phyloP scores from a whole-genome alignment of 1,140 invertebrate genomes.

The Sarcophaga peregrina region DNA sequence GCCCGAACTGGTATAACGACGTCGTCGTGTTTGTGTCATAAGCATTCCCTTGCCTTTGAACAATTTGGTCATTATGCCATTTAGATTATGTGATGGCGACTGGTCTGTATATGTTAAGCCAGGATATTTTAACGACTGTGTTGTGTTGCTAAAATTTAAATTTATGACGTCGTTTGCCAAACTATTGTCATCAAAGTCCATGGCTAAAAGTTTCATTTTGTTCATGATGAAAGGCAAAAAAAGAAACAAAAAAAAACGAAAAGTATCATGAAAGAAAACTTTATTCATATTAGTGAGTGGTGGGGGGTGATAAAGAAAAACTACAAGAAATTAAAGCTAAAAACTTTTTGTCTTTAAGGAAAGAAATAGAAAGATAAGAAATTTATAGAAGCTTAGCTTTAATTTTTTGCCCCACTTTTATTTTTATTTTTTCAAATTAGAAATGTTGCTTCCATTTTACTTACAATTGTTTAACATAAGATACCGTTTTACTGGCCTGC shows the following conservation, averaged over 20 bases:
- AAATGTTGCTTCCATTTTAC: not conserved
- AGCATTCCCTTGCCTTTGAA: constrained; percentile 48
- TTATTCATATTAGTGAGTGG: not conserved
- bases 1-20: constrained; percentile 43
- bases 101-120: not conserved
- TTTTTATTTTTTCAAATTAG: no score
- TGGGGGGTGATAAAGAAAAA: not conserved
- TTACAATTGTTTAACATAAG: not conserved
- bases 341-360: not conserved
- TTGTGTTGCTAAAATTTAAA: not conserved
- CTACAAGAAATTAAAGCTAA: not conserved
- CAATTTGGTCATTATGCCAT: not conserved
- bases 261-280: not conserved
- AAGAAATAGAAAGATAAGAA: no score
- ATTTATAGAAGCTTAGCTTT: not conserved
- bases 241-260: not conserved
- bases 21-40: constrained; percentile 50
- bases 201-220: not conserved
- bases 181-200: not conserved
- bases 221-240: not conserved
- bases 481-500: not conserved
- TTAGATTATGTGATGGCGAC: not conserved
- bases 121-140: not conserved
- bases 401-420: not conserved
- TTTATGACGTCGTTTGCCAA: not conserved